Evolutionary conservation across 1,140 invertebrate genomes (phyloP), one percentile per base, ranked within the genome.

Genomic region (Globodera ellingtonae): DNA sequence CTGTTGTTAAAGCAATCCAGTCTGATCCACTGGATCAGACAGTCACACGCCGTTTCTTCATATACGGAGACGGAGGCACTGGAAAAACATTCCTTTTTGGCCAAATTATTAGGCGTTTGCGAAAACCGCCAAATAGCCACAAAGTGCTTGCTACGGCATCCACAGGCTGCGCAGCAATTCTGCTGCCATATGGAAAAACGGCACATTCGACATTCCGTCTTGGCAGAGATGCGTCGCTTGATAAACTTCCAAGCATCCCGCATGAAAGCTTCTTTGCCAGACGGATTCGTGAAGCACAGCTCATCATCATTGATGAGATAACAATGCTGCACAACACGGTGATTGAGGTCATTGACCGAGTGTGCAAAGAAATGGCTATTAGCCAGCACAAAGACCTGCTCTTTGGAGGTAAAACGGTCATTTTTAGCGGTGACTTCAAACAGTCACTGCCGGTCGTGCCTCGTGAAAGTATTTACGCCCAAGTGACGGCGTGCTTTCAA

Each of bases 281-380:
- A 35, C 35, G 35, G 35, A 35, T 35, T 35, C 35, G 35, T 35
- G 35, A 35, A 35, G 35, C 35, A 2, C 35, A 35, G 35, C 35
- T 35, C n/a, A 50, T 80, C 21, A 65, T 80, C 46, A 81, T 80
- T 24, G 79, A 80, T 52, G 79, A 80, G 50, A 80, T 80, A 1
- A 79, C 74, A 6, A 80, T 80, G 79, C 56, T 79, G 0, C 6
- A 52, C 18, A 80, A 18, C 47, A 70, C 62, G 1, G 10, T 80
- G 15, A 56, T 80, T 3, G 77, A 80, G 21, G 67, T 52, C 0
- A 35, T 35, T 2, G 35, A 35, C 3, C 35, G 35, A 35, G 35
- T 35, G 35, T 35, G 35, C 35, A 35, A 77, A 1, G 65, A 21
- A 3, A 66, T 65, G 8, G 35, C 76, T 1, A 6, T 21, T 7